Percentiles rank a stretch among this genome's conserved stretches.
Conservation (phyloP, 53 echinoderm and acorn worm species). For the Hippasteria phrygiana region DNA sequence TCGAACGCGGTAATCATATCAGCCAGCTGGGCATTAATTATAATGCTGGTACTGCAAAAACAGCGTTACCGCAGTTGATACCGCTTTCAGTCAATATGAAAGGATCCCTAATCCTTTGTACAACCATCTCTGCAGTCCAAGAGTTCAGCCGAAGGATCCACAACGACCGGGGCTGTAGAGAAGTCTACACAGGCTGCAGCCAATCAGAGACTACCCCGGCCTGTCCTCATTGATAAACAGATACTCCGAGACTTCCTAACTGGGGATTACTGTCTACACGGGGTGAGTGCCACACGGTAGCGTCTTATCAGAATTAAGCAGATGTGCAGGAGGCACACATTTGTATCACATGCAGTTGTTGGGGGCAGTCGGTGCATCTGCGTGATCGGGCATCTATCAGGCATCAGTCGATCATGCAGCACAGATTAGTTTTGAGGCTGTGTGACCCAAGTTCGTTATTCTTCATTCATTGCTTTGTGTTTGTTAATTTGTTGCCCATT, state of each 20-base stretch:
- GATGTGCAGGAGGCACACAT: no score
- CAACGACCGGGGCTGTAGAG: constrained; percentile 8
- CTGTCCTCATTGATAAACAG: constrained; percentile 81
- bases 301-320: no score
- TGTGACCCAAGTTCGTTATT: neutral
- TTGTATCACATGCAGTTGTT: no score
- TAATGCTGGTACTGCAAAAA: no score
- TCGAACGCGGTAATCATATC: no score
- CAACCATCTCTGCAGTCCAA: neutral
- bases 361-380: no score
- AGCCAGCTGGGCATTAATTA: no score
- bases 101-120: neutral
- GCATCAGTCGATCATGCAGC: no score
- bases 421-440: neutral
- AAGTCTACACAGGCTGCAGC: constrained; percentile 56
- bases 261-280: constrained; percentile 92
- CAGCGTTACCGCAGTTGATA: no score
- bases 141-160: constrained; percentile 21
- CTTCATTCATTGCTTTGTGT: neutral
- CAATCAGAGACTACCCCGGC: constrained; percentile 23
- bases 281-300: constrained; percentile 73
- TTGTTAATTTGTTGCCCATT: neutral
- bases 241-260: constrained; percentile 78
- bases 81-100: no score
- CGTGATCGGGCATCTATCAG: no score